Conservation (phyloP, 2,888 invertebrate genomes). For the Tenthredo amoena region DNA sequence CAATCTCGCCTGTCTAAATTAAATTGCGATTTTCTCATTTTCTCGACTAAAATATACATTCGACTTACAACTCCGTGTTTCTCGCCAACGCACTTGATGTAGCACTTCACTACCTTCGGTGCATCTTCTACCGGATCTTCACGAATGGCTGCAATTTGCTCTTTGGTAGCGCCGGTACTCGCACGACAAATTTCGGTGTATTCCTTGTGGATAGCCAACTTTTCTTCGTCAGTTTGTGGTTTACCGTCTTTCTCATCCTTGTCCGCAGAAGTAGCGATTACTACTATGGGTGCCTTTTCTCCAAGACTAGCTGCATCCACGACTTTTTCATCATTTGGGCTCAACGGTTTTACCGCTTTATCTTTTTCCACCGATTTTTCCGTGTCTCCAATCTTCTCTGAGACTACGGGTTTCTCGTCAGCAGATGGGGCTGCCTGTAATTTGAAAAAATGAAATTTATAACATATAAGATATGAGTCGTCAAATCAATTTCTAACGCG, state of each 20-base stretch:
- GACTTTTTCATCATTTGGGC: not conserved
- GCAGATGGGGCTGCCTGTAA: conserved; percentile 13
- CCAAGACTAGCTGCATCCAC: not conserved
- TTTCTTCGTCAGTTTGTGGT: not conserved
- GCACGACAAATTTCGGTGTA: conserved; percentile 48
- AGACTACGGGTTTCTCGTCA: not conserved
- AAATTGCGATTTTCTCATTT: not conserved
- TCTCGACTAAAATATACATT: not conserved
- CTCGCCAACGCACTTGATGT: conserved; percentile 53
- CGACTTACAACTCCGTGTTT: conserved; percentile 47
- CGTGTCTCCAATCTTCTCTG: not conserved
- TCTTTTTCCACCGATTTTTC: conserved; percentile 5
- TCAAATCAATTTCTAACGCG: not conserved
- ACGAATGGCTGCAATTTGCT: conserved; percentile 48
- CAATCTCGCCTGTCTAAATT: not conserved
- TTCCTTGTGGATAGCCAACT: not conserved
- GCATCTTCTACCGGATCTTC: conserved; percentile 40
- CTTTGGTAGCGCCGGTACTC: conserved; percentile 51
- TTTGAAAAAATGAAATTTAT: not conserved
- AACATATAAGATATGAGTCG: too few species aligned
- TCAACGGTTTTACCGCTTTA: not conserved
- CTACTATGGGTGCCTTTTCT: not conserved
- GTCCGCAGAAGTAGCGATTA: not conserved
- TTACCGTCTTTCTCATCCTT: not conserved
- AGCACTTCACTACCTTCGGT: conserved; percentile 53